A percentile compares a stretch with the other conserved stretches of the same genome.
phyloP scores from a whole-genome alignment of 2,113 vertebrate genomes.

The Thinocorus orbignyianus region DNA sequence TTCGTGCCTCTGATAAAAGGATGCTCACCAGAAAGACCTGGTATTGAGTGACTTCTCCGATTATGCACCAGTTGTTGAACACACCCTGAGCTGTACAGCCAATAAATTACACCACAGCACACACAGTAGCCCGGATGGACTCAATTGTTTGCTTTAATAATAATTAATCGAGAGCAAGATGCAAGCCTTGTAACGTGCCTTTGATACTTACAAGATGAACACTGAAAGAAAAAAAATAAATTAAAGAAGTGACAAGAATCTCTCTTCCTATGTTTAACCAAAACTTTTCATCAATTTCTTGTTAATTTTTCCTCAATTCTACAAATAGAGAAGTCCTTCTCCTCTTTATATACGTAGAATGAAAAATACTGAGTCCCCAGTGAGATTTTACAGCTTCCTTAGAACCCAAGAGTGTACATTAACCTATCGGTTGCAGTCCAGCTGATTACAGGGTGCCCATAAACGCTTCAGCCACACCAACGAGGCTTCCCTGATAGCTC shows the following conservation, averaged over 20 bases:
- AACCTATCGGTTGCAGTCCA: neutral
- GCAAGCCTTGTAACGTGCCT: neutral
- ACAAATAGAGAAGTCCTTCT: neutral
- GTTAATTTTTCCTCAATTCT: neutral
- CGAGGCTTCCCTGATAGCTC: neutral
- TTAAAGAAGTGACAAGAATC: neutral
- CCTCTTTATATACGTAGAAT: neutral
- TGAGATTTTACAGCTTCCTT: neutral
- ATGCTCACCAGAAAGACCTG: neutral
- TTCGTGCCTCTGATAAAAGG: neutral
- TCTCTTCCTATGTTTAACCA: neutral
- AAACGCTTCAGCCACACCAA: neutral
- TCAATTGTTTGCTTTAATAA: neutral
- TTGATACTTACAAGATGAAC: neutral
- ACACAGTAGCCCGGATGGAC: neutral
- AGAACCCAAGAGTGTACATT: neutral
- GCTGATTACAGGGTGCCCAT: neutral
- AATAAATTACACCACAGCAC: neutral
- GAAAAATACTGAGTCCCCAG: neutral
- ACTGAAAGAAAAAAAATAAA: neutral
- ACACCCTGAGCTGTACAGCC: neutral
- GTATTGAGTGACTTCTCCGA: neutral
- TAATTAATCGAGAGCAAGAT: neutral
- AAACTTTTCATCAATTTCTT: neutral
- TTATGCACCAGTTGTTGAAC: neutral